Conservation (phyloP, 2,888 invertebrate genomes). For the Agapostemon virescens region DNA sequence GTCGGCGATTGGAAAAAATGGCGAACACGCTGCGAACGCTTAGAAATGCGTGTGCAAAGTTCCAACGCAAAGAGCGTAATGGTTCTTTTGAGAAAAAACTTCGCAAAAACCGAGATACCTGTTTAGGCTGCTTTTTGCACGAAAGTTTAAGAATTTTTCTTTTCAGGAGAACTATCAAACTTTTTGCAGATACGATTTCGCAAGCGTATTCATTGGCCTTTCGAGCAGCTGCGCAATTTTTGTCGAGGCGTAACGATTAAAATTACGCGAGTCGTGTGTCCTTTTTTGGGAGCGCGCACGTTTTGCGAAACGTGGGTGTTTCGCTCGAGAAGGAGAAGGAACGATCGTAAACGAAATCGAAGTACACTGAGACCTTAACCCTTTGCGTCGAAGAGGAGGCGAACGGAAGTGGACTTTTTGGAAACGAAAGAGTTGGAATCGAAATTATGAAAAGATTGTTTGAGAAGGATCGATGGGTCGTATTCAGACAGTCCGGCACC, state of each 20-base stretch:
- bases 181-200: not conserved
- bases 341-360: too few species aligned
- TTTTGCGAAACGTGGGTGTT: not conserved
- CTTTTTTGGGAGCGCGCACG: not conserved
- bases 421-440: not conserved
- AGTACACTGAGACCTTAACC: too few species aligned
- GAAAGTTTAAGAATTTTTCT: too few species aligned
- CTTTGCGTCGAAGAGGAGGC: too few species aligned
- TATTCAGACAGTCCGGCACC: conserved; percentile 32
- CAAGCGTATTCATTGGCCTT: not conserved
- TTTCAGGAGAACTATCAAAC: not conserved
- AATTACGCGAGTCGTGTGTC: not conserved
- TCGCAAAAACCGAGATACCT: too few species aligned
- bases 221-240: not conserved
- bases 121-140: too few species aligned
- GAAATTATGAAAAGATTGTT: not conserved
- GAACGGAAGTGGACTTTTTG: not conserved
- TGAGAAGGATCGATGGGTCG: not conserved
- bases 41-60: too few species aligned
- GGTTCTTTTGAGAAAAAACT: too few species aligned
- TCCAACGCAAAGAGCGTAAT: too few species aligned
- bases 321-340: too few species aligned
- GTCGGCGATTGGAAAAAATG: too few species aligned
- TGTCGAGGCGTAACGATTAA: not conserved
- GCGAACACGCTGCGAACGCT: too few species aligned